Evolutionary conservation across 2,113 vertebrate genomes (phyloP), one percentile per base, ranked within the genome.

Genomic region (Corynorhinus townsendii): DNA sequence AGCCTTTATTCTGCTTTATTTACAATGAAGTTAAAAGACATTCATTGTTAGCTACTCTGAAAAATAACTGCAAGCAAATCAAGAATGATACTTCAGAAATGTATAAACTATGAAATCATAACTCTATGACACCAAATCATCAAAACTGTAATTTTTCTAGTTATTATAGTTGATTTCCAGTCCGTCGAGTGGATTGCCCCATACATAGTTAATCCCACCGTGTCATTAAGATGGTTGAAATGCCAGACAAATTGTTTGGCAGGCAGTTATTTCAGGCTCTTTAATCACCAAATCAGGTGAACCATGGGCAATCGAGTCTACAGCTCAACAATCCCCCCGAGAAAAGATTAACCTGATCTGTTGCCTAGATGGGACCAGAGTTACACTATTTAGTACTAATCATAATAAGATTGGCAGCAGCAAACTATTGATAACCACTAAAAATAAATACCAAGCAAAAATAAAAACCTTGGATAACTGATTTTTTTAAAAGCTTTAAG

Each of bases 191-290:
- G 49, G 40, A 96, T 35, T 84, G 73, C 12, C 79, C 90, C 59
- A 40, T 14, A 62, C 66, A 45, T 16, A 62, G 90, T 93, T 72
- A 88, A 93, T 94, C 79, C 88, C 56, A 91, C 75, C 86, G 66
- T 86, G 82, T 96, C 86, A 97, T 97, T 97, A 97, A 95, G 79
- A 94, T 95, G 90, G 90, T 92, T 97, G 94, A 95, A 86, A 96
- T 95, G 89, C 92, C 96, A 87, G 94, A 96, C 95, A 90, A 91
- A 95, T 95, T 92, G 76, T 95, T 92, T 92, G 96, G 86, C 90
- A 92, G 92, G 64, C 90, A 92, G 59, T 83, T 68, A 92, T 71
- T 90, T 80, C 0, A 40, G 94, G 38, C 56, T 92, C 79, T 95
- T 86, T 89, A 95, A 93, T 95, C 93, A 94, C 86, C 97, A 86